Evolutionary conservation across 2,113 vertebrate species (phyloP).

Genomic region (Nestor notabilis): DNA sequence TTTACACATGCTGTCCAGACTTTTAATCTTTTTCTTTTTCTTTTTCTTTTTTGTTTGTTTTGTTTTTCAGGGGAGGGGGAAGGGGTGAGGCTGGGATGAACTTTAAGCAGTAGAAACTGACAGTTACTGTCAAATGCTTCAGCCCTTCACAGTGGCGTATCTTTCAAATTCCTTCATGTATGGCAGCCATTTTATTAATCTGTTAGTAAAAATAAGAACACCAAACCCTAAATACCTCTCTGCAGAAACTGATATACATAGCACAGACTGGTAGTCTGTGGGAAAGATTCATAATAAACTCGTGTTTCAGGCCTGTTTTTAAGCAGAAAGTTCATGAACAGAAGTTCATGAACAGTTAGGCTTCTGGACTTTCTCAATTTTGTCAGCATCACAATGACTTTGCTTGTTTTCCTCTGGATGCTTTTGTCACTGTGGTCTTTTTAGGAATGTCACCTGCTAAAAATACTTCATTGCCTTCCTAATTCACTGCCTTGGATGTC

Average conservation of each 20-base stretch:
- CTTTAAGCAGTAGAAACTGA: not conserved
- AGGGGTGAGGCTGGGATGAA: not conserved
- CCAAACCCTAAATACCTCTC: not conserved
- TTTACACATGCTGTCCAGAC: not conserved
- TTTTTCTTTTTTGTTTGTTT: too few species aligned
- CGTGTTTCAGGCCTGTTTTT: not conserved
- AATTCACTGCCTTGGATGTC: not conserved
- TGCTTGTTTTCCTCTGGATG: not conserved
- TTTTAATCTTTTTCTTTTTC: not conserved
- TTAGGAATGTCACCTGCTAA: not conserved
- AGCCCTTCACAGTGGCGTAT: not conserved
- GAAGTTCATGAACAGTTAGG: not conserved
- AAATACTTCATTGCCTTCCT: not conserved
- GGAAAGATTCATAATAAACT: not conserved
- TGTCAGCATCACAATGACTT: not conserved
- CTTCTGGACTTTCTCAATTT: not conserved
- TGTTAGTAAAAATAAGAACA: not conserved
- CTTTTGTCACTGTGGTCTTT: not conserved
- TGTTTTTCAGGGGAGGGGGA: accelerated
- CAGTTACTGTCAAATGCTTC: not conserved
- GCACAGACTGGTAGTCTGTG: not conserved
- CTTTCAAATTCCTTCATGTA: not conserved
- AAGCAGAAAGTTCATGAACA: not conserved
- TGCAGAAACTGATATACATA: not conserved
- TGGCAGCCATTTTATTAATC: not conserved